Base-by-base conservation (phyloP, 2,888 invertebrate genomes). In the Gymnoscelis rufifasciata region DNA sequence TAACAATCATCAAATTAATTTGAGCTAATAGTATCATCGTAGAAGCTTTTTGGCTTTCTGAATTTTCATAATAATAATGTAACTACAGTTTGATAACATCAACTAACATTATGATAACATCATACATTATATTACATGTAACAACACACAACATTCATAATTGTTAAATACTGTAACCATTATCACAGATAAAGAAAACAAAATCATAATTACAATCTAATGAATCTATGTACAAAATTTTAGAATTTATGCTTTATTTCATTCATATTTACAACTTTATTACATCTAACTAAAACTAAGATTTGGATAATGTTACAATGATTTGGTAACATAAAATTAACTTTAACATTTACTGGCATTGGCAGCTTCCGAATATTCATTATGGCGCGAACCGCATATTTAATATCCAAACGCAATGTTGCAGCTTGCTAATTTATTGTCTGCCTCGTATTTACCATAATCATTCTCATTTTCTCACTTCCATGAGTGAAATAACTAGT, bases 181-280 rank as follows among this genome's bases (percentile, higher is more conserved):
- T 52, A 79, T 81, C 80, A 82, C 81, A 81, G 80, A 77, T 66
- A 79, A 76, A 75, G 56, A 58, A 77, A 74, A 67, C 46, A 60
- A 66, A 68, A 65, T 52, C 45, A 57, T 52, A 48, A 45, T 42
- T 62, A 64, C 63, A 51, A 46, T 52, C 67, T 70, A 71, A 64
- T 71, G 63, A 66, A 64, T 72, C 67, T 83, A 83, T 83, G 52
- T 83, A 87, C 83, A 83, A 70, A 60, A 73, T 68, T 88, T 87
- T 86, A 86, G 84, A 87, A 88, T 87, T 74, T 69, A 81, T 84
- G 86, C 83, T 84, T 84, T 71, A 73, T 60, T 66, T 61, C 63
- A 72, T 60, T 77, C 56, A 70, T 81, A 82, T 83, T 66, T 79
- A 80, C 80, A 81, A 52, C 59, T 68, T 64, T 54, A 55, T 62